These are phyloP conservation scores for Macquaria ambigua DNA, from an alignment of 2,113 vertebrate genomes.

Conservation along the genomic window DNA sequence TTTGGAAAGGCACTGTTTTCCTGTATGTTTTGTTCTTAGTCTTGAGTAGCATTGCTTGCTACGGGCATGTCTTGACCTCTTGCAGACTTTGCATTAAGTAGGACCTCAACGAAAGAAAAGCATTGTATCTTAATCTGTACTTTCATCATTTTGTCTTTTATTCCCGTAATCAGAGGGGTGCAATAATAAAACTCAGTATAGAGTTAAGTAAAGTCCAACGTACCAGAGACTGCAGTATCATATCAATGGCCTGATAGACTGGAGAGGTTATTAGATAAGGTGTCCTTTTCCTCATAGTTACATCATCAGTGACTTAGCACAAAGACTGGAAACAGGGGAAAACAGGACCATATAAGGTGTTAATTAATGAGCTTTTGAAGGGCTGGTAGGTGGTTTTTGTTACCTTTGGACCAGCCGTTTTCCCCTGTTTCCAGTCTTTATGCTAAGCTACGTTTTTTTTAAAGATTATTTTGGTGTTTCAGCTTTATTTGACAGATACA, in stretches of 20 bases:
- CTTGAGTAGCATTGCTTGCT: not conserved
- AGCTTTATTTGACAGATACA: no score
- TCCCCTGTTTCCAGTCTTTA: not conserved
- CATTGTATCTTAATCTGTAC: not conserved
- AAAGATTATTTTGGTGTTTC: no score
- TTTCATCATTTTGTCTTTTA: not conserved
- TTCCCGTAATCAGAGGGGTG: not conserved
- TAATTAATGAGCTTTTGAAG: not conserved
- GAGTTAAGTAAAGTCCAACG: not conserved
- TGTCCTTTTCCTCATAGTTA: slow-evolving; percentile 15
- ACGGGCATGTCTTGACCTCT: not conserved
- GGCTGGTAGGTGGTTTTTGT: not conserved
- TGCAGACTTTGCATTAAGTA: not conserved
- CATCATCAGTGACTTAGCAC: not conserved
- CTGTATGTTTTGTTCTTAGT: not conserved
- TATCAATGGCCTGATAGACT: slow-evolving; percentile 23
- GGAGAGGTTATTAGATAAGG: slow-evolving; percentile 49
- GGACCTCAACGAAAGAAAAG: not conserved
- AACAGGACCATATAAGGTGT: no score
- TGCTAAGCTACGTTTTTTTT: not conserved
- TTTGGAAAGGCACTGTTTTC: not conserved
- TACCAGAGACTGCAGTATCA: not conserved
- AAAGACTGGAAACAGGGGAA: not conserved
- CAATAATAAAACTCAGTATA: not conserved
- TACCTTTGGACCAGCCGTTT: not conserved